Evolutionary conservation across 1,140 invertebrate genomes (phyloP).

Genomic region (Drosophila littoralis): DNA sequence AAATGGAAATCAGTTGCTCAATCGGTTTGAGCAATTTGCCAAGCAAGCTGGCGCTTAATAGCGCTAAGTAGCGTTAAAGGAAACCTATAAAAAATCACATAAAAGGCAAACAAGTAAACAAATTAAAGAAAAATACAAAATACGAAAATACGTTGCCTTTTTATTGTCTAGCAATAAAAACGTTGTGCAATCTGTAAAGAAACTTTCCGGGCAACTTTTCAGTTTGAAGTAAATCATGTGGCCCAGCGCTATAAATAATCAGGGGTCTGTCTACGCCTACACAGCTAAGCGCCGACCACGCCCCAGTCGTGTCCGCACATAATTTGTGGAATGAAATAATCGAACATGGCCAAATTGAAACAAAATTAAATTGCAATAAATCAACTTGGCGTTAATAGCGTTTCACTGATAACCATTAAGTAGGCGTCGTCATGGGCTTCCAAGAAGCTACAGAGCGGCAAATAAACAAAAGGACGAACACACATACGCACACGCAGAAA

Average conservation of each 20-base stretch:
- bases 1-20: slow-evolving; percentile 25
- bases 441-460: slow-evolving; percentile 38
- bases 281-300: slow-evolving; percentile 46
- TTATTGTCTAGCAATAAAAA: slow-evolving; percentile 41
- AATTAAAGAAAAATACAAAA: slow-evolving; percentile 34
- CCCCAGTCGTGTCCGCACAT: slow-evolving; percentile 74
- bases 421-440: slow-evolving; percentile 67
- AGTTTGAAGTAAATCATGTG: slow-evolving; percentile 48
- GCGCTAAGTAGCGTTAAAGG: slow-evolving; percentile 14
- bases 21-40: slow-evolving; percentile 19
- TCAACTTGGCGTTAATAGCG: slow-evolving; percentile 77
- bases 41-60: slow-evolving; percentile 20
- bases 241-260: slow-evolving; percentile 64
- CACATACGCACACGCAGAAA: neutral
- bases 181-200: slow-evolving; percentile 13
- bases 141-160: slow-evolving; percentile 12
- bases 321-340: slow-evolving; percentile 80
- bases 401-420: slow-evolving; percentile 78
- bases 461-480: slow-evolving; percentile 57
- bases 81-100: slow-evolving; percentile 33
- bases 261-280: slow-evolving; percentile 27
- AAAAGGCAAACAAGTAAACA: slow-evolving; percentile 35
- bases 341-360: slow-evolving; percentile 72
- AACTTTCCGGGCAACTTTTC: slow-evolving; percentile 41
- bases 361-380: slow-evolving; percentile 81